phyloP scores from a whole-genome alignment of 2,797 vertebrate species.

The Sciaenops ocellatus region DNA sequence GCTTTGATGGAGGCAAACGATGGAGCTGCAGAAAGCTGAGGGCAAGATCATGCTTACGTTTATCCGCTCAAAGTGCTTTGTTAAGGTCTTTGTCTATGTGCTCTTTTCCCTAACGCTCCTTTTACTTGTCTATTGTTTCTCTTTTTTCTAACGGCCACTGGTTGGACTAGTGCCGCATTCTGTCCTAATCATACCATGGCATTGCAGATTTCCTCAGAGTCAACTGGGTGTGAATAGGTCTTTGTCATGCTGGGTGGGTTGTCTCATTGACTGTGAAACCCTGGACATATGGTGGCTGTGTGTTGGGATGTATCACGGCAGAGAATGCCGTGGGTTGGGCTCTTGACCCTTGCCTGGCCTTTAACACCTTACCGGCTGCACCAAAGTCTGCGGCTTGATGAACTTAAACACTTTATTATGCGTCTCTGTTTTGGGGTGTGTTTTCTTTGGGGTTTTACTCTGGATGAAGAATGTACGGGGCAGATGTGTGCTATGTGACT shows the following conservation, averaged over 20 bases:
- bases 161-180: slow-evolving; percentile 77
- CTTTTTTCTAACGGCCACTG: slow-evolving; percentile 57
- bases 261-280: slow-evolving; percentile 81
- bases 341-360: slow-evolving; percentile 76
- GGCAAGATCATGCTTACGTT: slow-evolving; percentile 72
- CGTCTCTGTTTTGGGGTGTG: slow-evolving; percentile 53
- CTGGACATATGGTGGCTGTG: slow-evolving; percentile 87
- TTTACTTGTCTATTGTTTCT: slow-evolving; percentile 59
- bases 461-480: slow-evolving; percentile 54
- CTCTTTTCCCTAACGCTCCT: slow-evolving; percentile 36
- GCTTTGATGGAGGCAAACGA: slow-evolving; percentile 71
- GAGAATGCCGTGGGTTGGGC: slow-evolving; percentile 83
- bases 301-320: slow-evolving; percentile 73
- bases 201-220: slow-evolving; percentile 79
- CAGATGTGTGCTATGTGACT: slow-evolving; percentile 74
- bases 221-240: slow-evolving; percentile 78
- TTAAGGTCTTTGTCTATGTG: slow-evolving; percentile 65
- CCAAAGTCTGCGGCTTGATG: slow-evolving; percentile 75
- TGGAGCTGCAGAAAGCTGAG: slow-evolving; percentile 66
- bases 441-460: slow-evolving; percentile 50
- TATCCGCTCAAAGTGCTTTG: slow-evolving; percentile 64
- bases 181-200: slow-evolving; percentile 77
- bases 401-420: slow-evolving; percentile 87
- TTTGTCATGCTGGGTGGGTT: slow-evolving; percentile 83
- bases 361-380: slow-evolving; percentile 77